These are phyloP conservation scores for Timema cristinae DNA, from an alignment of 2,888 invertebrate genomes.

Conservation along the genomic window DNA sequence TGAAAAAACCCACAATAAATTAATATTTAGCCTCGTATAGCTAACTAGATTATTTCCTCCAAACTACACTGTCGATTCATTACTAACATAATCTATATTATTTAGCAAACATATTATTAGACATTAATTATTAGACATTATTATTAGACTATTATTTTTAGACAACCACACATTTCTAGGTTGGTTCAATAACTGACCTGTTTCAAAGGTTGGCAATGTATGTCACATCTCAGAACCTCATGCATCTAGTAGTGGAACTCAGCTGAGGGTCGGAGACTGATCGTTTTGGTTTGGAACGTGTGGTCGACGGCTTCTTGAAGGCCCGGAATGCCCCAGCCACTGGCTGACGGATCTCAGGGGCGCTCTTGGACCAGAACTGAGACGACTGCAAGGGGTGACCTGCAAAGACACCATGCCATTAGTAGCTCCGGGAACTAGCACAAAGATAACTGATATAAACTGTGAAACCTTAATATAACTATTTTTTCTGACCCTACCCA, in stretches of 20 bases:
- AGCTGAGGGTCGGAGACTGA: no score
- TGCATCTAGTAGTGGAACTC: not conserved
- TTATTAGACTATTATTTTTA: no score
- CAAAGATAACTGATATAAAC: not conserved
- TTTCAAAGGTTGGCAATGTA: not conserved
- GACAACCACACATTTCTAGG: no score
- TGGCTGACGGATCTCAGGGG: not conserved
- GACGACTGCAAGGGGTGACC: constrained; percentile 5
- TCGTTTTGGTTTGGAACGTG: not conserved
- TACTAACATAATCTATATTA: no score
- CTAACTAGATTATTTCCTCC: no score
- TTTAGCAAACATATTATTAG: no score
- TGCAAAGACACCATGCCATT: not conserved
- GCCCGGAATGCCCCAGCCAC: not conserved
- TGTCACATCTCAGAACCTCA: not conserved
- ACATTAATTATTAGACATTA: no score
- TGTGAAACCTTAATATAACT: not conserved
- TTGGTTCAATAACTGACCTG: not conserved
- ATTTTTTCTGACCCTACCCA: no score
- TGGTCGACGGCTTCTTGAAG: not conserved
- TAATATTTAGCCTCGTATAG: no score
- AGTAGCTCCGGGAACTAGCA: not conserved
- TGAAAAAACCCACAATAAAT: no score
- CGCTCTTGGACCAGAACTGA: not conserved
- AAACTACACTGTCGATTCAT: no score